These are phyloP conservation scores for Lycorma delicatula DNA, from an alignment of 1,140 invertebrate genomes.

Conservation along the genomic window DNA sequence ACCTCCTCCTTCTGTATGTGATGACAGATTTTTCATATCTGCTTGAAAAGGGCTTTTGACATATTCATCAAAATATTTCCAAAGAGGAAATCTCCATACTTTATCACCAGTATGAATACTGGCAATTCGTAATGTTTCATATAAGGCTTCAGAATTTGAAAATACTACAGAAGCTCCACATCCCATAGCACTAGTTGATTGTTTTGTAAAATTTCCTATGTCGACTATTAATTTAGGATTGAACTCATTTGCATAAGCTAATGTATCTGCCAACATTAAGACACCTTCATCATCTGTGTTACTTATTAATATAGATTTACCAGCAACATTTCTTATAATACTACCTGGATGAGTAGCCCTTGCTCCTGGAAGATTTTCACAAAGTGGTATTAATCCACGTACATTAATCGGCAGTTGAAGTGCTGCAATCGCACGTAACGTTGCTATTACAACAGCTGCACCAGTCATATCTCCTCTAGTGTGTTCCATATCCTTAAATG, in stretches of 20 bases:
- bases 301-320: conserved; percentile 77
- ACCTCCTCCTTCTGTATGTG: too few relatives aligned
- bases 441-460: conserved; percentile 65
- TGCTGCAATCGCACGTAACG: conserved; percentile 58
- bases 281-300: conserved; percentile 89
- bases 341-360: conserved; percentile 80
- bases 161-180: conserved; percentile 71
- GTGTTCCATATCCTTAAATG: conserved; percentile 59
- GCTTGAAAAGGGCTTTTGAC: too few relatives aligned
- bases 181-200: conserved; percentile 64
- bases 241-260: conserved; percentile 69
- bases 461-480: conserved; percentile 91
- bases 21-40: too few relatives aligned
- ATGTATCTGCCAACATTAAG: conserved; percentile 78
- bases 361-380: conserved; percentile 81
- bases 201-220: conserved; percentile 67
- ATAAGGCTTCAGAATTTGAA: conserved; percentile 55
- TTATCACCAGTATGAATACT: conserved; percentile 70
- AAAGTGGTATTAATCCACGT: too few relatives aligned
- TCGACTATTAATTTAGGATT: conserved; percentile 60
- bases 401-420: conserved; percentile 68
- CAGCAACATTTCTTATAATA: conserved; percentile 72
- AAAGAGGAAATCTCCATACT: conserved; percentile 83
- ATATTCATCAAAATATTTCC: conserved; percentile 71
- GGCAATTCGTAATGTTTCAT: conserved; percentile 51